phyloP scores from a whole-genome alignment of 2,113 vertebrate genomes.

The Hymenochirus boettgeri region DNA sequence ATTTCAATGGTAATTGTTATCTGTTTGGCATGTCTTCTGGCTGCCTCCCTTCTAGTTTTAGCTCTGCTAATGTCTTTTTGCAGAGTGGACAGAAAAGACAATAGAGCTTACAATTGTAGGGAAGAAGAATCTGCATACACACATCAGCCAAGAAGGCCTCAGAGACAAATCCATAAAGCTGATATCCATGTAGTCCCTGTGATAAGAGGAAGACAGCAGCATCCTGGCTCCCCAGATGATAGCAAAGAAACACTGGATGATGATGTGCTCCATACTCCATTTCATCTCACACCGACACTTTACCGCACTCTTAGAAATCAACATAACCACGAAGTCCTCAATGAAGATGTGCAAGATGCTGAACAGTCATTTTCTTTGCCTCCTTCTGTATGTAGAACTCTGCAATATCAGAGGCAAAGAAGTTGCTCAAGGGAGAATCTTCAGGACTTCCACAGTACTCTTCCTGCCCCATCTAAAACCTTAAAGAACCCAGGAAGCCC shows the following conservation, averaged over 20 bases:
- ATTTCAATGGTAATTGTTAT: conserved; percentile 65
- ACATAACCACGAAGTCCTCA: conserved; percentile 49
- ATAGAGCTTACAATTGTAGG: conserved; percentile 87
- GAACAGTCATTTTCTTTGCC: conserved; percentile 52
- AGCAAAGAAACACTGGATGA: fast-evolving
- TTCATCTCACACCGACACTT: conserved; percentile 69
- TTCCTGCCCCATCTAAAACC: conserved; percentile 52
- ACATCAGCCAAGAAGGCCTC: conserved; percentile 83
- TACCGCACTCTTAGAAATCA: conserved; percentile 77
- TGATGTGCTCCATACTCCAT: conserved; percentile 47
- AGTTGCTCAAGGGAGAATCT: conserved; percentile 44
- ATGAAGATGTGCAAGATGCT: conserved; percentile 46
- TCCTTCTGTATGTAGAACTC: conserved; percentile 48
- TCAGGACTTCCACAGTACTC: conserved; percentile 19
- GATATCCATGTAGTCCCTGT: conserved; percentile 87
- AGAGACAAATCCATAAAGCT: conserved; percentile 83
- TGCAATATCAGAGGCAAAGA: conserved; percentile 55
- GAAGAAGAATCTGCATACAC: conserved; percentile 81
- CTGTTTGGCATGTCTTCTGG: conserved; percentile 69
- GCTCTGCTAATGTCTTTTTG: conserved; percentile 74
- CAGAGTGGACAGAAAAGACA: conserved; percentile 74
- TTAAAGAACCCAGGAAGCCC: conserved; percentile 53
- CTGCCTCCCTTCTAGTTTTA: conserved; percentile 66
- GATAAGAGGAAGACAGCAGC: conserved; percentile 63
- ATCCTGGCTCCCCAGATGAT: conserved; percentile 46